Evolutionary conservation across 2,888 invertebrate genomes (phyloP).

Genomic region (Drosophila meridionalis): DNA sequence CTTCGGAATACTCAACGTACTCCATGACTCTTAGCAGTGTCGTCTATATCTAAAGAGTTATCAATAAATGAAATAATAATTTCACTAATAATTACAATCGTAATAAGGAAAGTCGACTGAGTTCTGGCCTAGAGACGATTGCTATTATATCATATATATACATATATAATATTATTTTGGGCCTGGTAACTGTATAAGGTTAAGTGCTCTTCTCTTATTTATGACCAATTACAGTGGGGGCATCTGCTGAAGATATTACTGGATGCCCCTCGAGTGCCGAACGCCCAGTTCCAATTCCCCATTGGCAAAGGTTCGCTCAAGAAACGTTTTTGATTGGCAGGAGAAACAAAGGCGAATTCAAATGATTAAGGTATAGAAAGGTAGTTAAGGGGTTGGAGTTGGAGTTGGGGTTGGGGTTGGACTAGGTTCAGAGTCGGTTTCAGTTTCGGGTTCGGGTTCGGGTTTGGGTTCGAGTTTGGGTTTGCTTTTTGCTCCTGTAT

Average conservation of each 20-base stretch:
- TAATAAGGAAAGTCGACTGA: not conserved
- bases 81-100: not conserved
- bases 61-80: not conserved
- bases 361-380: slow-evolving; percentile 24
- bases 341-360: slow-evolving; percentile 25
- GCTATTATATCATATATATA: too few relatives aligned
- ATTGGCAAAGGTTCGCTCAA: not conserved
- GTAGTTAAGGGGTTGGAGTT: slow-evolving; percentile 11
- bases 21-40: not conserved
- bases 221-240: slow-evolving; percentile 49
- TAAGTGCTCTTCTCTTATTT: slow-evolving; percentile 44
- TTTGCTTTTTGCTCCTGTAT: slow-evolving; percentile 30
- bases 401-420: slow-evolving; percentile 5
- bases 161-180: too few relatives aligned
- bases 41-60: not conserved
- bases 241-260: not conserved
- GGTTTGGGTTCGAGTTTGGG: slow-evolving; percentile 2
- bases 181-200: not conserved
- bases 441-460: not conserved
- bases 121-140: not conserved
- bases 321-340: slow-evolving; percentile 59
- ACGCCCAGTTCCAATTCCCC: not conserved
- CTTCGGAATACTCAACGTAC: not conserved
- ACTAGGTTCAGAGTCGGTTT: slow-evolving; percentile 2
- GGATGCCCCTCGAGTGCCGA: not conserved